Conservation (phyloP, 2,888 invertebrate genomes). For the Drepana falcataria region DNA sequence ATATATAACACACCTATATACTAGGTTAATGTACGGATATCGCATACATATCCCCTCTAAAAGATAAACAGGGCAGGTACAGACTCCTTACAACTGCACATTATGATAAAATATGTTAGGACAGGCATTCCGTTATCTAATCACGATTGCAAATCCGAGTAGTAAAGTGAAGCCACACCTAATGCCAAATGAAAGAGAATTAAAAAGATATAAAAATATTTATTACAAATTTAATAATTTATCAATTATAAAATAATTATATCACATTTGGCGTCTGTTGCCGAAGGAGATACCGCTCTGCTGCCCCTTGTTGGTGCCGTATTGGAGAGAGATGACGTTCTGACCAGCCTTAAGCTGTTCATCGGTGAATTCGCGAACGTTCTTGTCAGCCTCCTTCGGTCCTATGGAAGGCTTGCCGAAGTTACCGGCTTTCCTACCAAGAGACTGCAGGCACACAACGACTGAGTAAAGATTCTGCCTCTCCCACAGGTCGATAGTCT, state of each 20-base stretch:
- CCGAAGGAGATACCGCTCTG: conserved; percentile 98
- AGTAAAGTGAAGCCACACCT: conserved; percentile 30
- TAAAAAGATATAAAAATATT: conserved; percentile 50
- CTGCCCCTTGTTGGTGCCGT: conserved; percentile 97
- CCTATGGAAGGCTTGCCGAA: conserved; percentile 93
- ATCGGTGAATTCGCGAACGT: conserved; percentile 93
- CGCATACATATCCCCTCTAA: too few relatives aligned
- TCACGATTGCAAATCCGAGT: neutral
- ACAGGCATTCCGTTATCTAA: neutral
- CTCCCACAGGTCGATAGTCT: conserved; percentile 99
- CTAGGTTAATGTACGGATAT: too few relatives aligned
- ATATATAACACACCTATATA: too few relatives aligned
- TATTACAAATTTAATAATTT: conserved; percentile 38
- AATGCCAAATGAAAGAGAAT: conserved; percentile 26
- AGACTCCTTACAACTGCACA: conserved; percentile 13
- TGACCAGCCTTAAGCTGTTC: conserved; percentile 96
- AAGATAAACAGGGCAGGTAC: neutral
- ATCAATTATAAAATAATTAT: conserved; percentile 27
- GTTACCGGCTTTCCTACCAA: conserved; percentile 94
- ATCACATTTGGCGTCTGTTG: conserved; percentile 96
- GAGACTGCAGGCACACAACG: conserved; percentile 94
- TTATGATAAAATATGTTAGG: conserved; percentile 1
- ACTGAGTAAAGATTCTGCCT: conserved; percentile 97
- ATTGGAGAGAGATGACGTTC: conserved; percentile 95
- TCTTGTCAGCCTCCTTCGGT: conserved; percentile 97